Evolutionary conservation across 2,113 vertebrate genomes (phyloP), one percentile per base, ranked within the genome.

Genomic region (Coptodon rendalli): DNA sequence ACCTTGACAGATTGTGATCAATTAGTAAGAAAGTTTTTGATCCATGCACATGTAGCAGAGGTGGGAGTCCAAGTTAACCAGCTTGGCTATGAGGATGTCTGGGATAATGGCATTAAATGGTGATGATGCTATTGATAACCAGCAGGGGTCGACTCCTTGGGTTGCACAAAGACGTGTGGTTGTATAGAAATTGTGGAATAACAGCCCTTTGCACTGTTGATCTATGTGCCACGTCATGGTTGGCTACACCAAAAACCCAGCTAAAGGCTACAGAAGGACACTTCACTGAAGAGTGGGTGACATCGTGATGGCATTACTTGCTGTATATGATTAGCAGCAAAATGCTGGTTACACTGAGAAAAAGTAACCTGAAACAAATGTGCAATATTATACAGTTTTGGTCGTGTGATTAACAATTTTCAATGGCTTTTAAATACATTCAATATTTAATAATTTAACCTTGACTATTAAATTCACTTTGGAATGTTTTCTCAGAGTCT

Each of bases 401-500:
- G 24, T 29, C 5, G 13, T 9, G 24, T 29, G 56, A 29, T 16
- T 29, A 29, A 57, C 22, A 8, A 1, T 31, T 59, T 59, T 24
- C 13, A 57, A 29, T 29, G 13, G 56, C 7, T 59, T 59, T 61
- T 61, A 19, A 61, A 34, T 29, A 34, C 14, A 31, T 16, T 17
- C 5, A 6, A 19, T 63, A 63, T 61, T 61, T 17, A 10, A 17
- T 10, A 0, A 34, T 61, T 6, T 63, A 19, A 36, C 59, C 29
- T 19, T 34, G 14, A 34, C 29, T 16, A 11, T 73, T 27, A 45
- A 45, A 45, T 73, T 48, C 40, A 29, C 13, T 48, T 73, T 0
- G 40, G 40, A 48, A 19, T 11, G 0, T 31, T 76, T 48, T 76
- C 24, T 48, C 24, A 0, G 0, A 0, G 24, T 31, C 16, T 48